phyloP scores from a whole-genome alignment of 2,113 vertebrate species.

The Muscicapa adusta region DNA sequence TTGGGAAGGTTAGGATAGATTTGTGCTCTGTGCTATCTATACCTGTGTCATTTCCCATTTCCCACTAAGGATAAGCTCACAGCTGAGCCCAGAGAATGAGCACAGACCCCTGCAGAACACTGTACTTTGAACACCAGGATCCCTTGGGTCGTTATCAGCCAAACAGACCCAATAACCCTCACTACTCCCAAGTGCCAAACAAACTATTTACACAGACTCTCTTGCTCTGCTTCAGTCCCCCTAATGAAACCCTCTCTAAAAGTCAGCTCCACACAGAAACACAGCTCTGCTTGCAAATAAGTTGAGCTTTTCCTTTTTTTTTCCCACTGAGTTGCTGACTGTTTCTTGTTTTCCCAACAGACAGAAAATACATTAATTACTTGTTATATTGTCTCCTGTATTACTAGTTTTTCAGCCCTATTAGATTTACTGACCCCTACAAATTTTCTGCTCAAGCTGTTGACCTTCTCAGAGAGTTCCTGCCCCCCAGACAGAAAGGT shows the following conservation, averaged over 20 bases:
- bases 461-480: not conserved
- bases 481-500: not conserved
- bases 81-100: rapidly evolving
- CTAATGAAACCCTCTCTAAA: not conserved
- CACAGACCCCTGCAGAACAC: not conserved
- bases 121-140: not conserved
- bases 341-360: not conserved
- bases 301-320: not conserved
- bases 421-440: not conserved
- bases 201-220: not conserved
- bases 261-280: not conserved
- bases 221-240: not conserved
- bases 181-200: not conserved
- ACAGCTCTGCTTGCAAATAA: not conserved
- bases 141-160: not conserved
- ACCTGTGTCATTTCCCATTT: not conserved
- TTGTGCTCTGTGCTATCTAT: not conserved
- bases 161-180: not conserved
- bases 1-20: not conserved
- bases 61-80: not conserved
- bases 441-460: not conserved
- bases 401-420: not conserved
- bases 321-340: not conserved
- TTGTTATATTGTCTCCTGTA: not conserved
- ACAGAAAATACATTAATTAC: not conserved